phyloP scores from a whole-genome alignment of 2,113 vertebrate genomes.

The Ailuropoda melanoleuca region DNA sequence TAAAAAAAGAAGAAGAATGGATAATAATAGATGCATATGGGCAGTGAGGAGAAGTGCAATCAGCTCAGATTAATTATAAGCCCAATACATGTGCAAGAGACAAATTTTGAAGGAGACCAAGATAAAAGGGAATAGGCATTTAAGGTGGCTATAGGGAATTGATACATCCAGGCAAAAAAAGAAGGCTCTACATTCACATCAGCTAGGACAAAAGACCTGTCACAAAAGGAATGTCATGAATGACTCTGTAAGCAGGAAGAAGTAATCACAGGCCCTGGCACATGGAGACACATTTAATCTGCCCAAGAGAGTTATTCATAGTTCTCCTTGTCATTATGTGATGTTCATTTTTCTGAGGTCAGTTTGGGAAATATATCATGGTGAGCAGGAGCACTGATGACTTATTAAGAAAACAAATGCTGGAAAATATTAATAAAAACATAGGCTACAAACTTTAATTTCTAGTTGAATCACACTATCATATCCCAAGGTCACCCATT shows the following conservation, averaged over 20 bases:
- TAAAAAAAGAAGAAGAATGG: slow-evolving; percentile 35
- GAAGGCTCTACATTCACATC: background rate
- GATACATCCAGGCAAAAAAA: background rate
- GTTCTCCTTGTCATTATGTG: background rate
- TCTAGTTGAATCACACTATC: background rate
- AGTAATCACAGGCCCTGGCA: background rate
- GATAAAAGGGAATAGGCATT: slow-evolving; percentile 3
- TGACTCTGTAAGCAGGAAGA: slow-evolving; percentile 28
- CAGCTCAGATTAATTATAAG: slow-evolving; percentile 59
- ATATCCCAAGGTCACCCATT: background rate
- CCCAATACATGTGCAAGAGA: background rate
- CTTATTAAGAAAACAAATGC: background rate
- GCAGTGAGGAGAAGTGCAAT: background rate
- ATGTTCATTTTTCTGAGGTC: slow-evolving; percentile 31
- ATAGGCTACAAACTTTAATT: background rate
- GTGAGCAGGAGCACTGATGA: slow-evolving; percentile 27
- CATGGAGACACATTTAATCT: background rate
- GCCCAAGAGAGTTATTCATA: background rate
- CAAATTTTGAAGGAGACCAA: slow-evolving; percentile 3
- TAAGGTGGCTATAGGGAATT: background rate
- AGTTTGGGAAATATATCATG: slow-evolving; percentile 6
- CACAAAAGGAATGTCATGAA: background rate
- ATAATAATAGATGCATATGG: slow-evolving; percentile 20
- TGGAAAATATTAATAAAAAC: background rate
- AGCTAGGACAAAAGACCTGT: slow-evolving; percentile 46